Percentiles rank a stretch among this genome's conserved stretches.
These are phyloP conservation scores for Tyto alba DNA, from an alignment of 2,113 vertebrate genomes.

Conservation along the genomic window DNA sequence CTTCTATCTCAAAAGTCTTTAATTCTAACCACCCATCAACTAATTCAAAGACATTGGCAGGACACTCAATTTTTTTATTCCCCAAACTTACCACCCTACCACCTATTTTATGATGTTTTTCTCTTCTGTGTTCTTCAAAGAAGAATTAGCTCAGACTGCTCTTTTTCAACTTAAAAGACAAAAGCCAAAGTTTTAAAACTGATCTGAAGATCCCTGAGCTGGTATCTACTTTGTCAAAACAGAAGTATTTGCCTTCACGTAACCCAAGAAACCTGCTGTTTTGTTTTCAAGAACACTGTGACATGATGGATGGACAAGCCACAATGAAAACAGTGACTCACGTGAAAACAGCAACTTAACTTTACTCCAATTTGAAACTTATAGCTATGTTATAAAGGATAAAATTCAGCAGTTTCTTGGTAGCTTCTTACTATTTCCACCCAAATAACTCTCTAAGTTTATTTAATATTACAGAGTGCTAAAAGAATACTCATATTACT, in stretches of 20 bases:
- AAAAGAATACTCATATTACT: not conserved
- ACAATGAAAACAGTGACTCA: not conserved
- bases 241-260: not conserved
- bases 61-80: not conserved
- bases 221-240: not conserved
- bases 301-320: not conserved
- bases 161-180: not conserved
- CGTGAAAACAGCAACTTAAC: not conserved
- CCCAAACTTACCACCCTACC: not conserved
- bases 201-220: not conserved
- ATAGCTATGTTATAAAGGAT: not conserved
- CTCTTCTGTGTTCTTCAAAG: not conserved
- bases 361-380: not conserved
- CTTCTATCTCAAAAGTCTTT: not conserved
- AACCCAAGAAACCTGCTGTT: not conserved
- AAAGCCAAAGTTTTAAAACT: not conserved
- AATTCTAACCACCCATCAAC: not conserved
- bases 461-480: not conserved
- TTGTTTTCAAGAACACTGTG: not conserved
- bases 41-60: not conserved
- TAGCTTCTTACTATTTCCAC: not conserved
- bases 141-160: not conserved
- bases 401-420: not conserved
- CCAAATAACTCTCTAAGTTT: not conserved
- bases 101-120: not conserved